Conservation (phyloP, 1,140 invertebrate genomes). For the Telenomus remus region DNA sequence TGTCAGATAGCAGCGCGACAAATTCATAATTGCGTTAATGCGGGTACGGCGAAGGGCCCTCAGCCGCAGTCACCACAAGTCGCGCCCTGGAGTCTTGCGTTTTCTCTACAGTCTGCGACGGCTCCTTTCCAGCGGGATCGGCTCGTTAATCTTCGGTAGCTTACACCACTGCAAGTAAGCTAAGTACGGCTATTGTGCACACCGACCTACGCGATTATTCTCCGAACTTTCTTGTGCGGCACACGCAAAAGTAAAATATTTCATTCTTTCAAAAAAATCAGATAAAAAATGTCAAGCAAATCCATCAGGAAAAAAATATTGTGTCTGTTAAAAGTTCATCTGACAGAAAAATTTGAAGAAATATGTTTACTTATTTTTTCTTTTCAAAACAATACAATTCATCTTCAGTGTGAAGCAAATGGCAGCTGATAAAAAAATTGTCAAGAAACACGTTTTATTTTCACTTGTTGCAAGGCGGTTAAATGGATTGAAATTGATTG, state of each 20-base stretch:
- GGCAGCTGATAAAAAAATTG: too few relatives aligned
- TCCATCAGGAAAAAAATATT: too few relatives aligned
- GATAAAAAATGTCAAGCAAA: too few relatives aligned
- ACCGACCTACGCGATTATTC: conserved; percentile 67
- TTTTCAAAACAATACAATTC: too few relatives aligned
- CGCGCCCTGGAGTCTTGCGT: conserved; percentile 66
- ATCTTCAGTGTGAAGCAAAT: too few relatives aligned
- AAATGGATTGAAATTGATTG: too few relatives aligned
- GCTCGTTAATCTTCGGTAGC: conserved; percentile 73
- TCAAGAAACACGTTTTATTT: too few relatives aligned
- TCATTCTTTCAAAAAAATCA: too few relatives aligned
- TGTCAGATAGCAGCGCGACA: conserved; percentile 74
- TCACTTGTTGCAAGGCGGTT: too few relatives aligned
- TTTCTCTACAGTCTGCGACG: conserved; percentile 27
- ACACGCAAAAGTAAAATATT: not conserved
- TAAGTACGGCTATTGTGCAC: conserved; percentile 64
- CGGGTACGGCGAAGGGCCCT: conserved; percentile 65
- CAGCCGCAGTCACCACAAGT: conserved; percentile 70
- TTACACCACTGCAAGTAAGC: conserved; percentile 60
- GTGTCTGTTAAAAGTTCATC: too few relatives aligned
- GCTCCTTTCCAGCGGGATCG: conserved; percentile 36
- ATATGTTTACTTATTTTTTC: too few relatives aligned
- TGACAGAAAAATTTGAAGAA: too few relatives aligned
- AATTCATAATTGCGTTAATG: conserved; percentile 76
- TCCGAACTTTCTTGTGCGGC: conserved; percentile 51